These are phyloP conservation scores for Antheraea mylitta DNA, from an alignment of 1,140 invertebrate genomes.

Conservation along the genomic window DNA sequence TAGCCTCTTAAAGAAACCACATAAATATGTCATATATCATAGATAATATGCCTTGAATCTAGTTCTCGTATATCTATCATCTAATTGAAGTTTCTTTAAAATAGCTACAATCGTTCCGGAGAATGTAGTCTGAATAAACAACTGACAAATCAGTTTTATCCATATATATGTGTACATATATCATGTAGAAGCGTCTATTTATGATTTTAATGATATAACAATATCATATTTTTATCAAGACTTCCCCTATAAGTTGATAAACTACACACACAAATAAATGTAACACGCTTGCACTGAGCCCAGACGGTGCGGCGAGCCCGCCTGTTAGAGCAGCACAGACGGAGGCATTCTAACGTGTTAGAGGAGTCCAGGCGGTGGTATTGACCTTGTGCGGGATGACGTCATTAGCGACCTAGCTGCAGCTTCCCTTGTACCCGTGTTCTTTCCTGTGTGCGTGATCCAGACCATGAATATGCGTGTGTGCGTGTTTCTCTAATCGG, in stretches of 20 bases:
- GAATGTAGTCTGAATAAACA: too few relatives aligned
- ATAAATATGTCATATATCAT: too few relatives aligned
- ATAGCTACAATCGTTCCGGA: too few relatives aligned
- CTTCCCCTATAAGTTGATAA: not conserved
- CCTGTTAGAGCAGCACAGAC: slow-evolving; percentile 33
- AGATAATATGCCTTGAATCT: too few relatives aligned
- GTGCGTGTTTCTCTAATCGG: slow-evolving; percentile 18
- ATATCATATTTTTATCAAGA: not conserved
- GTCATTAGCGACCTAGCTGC: slow-evolving; percentile 74
- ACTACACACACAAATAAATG: slow-evolving; percentile 29
- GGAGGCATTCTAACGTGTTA: slow-evolving; percentile 1
- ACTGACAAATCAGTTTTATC: too few relatives aligned
- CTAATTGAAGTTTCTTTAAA: too few relatives aligned
- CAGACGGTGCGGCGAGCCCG: slow-evolving; percentile 58
- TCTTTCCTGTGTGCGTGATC: slow-evolving; percentile 34
- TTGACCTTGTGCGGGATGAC: slow-evolving; percentile 71
- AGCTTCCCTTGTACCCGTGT: slow-evolving; percentile 42
- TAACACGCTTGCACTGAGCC: slow-evolving; percentile 45
- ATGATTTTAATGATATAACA: not conserved
- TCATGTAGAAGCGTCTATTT: too few relatives aligned
- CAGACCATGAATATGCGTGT: slow-evolving; percentile 25
- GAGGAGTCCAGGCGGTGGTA: slow-evolving; percentile 49
- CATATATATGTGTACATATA: too few relatives aligned
- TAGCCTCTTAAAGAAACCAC: too few relatives aligned
- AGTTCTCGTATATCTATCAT: too few relatives aligned